These are phyloP conservation scores for Macaca fascicularis DNA, from an alignment of 2,113 vertebrate genomes.

Conservation along the genomic window T2T-MFA8v1.1 NC_088388.1:100021501-100022000, in stretches of 20 bases:
- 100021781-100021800: not conserved
- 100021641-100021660: not conserved
- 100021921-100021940: not conserved
- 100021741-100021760: not conserved
- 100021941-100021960: not conserved
- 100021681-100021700: not conserved
- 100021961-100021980: not conserved
- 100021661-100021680: not conserved
- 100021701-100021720: not conserved
- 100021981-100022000: not conserved
- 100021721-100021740: not conserved
- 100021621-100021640: not conserved
- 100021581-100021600: not conserved
- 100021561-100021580: not conserved
- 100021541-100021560: not conserved
- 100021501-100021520: not conserved
- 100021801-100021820: not conserved
- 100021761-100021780: not conserved
- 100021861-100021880: not conserved
- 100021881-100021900: not conserved
- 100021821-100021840: not conserved
- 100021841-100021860: not conserved
- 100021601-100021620: not conserved
- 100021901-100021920: not conserved
- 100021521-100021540: not conserved